phyloP scores from a whole-genome alignment of 1,140 invertebrate genomes.

The Nymphalis io region DNA sequence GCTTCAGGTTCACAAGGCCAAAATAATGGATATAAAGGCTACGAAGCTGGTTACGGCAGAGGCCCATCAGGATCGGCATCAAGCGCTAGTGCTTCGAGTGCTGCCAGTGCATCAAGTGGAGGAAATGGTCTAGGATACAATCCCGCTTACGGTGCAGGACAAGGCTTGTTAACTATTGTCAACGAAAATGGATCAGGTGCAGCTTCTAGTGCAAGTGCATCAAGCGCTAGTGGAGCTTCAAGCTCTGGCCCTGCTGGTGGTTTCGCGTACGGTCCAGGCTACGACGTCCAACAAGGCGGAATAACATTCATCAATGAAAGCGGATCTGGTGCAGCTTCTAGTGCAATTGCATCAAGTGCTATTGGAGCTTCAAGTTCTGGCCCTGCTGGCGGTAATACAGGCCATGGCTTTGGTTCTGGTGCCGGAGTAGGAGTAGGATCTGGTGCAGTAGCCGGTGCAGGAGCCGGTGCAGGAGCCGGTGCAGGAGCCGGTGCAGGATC shows the following conservation, averaged over 20 bases:
- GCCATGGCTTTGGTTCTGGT: too few species aligned
- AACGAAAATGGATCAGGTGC: constrained; percentile 1
- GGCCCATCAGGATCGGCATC: constrained; percentile 7
- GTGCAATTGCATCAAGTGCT: too few species aligned
- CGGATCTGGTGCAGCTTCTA: not conserved
- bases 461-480: not conserved
- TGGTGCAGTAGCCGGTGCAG: not conserved
- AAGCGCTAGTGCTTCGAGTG: constrained; percentile 27
- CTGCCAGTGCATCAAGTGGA: constrained; percentile 1
- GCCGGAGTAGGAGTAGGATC: too few species aligned
- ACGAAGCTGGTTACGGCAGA: not conserved
- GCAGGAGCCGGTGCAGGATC: not conserved
- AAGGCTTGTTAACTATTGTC: not conserved
- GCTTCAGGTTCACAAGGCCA: too few species aligned
- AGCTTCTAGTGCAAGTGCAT: not conserved
- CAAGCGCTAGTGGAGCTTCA: not conserved
- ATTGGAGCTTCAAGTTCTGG: too few species aligned
- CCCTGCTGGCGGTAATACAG: too few species aligned
- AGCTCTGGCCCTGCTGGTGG: not conserved
- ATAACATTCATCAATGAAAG: too few species aligned
- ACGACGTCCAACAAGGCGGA: too few species aligned
- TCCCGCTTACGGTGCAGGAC: not conserved
- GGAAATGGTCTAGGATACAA: not conserved
- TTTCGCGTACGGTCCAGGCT: not conserved
- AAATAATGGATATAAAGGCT: too few species aligned